Conservation (phyloP, 2,113 vertebrate species). For the Trematocara stigmaticum region DNA sequence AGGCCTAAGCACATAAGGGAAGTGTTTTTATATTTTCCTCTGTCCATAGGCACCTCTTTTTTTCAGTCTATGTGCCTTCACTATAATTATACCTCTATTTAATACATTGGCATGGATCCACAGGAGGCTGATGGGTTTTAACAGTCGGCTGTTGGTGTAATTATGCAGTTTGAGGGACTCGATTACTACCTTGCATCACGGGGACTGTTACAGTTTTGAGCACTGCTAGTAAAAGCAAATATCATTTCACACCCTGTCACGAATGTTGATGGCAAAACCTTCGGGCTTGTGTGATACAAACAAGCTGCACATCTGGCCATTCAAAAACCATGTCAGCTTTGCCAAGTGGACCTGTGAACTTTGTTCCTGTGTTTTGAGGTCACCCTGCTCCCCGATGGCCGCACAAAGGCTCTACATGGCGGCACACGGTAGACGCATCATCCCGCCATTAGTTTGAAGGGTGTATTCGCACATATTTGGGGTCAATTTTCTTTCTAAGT, state of each 20-base stretch:
- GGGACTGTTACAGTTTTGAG: neutral
- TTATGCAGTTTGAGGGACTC: conserved; percentile 36
- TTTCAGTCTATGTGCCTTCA: neutral
- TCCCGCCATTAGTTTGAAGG: neutral
- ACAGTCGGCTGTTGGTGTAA: conserved; percentile 29
- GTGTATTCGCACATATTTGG: conserved; percentile 21
- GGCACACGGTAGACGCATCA: neutral
- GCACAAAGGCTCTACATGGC: neutral
- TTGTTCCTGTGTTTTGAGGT: neutral
- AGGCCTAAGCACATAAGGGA: conserved; percentile 8
- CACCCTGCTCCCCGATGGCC: neutral
- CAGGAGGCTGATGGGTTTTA: conserved; percentile 35
- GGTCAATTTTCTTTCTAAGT: conserved; percentile 22
- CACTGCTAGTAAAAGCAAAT: neutral
- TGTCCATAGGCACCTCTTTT: conserved; percentile 1
- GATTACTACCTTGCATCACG: conserved; percentile 7
- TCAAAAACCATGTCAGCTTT: neutral
- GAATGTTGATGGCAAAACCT: neutral
- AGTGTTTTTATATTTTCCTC: conserved; percentile 13
- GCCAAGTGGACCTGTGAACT: neutral
- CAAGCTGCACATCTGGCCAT: neutral
- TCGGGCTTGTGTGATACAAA: neutral
- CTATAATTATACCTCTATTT: conserved; percentile 51
- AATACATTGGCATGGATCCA: conserved; percentile 12
- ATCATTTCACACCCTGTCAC: neutral